A percentile compares a stretch with the other conserved stretches of the same genome.
These are phyloP conservation scores for Pygoscelis antarcticus DNA, from an alignment of 2,113 vertebrate species.

Conservation along the genomic window DNA sequence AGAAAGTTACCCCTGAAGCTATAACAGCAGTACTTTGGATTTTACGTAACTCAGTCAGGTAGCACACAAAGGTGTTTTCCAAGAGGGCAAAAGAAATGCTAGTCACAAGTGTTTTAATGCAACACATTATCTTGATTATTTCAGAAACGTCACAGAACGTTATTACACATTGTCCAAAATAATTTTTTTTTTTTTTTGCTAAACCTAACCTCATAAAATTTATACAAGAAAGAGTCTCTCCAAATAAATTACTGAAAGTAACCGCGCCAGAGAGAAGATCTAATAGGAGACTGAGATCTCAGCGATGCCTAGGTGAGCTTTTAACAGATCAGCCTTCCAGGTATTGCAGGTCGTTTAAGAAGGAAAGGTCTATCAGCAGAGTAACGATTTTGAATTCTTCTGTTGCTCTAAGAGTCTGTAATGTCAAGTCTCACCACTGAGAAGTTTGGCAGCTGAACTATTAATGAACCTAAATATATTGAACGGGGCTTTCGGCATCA, in stretches of 20 bases:
- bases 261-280: conserved; percentile 24
- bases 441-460: conserved; percentile 66
- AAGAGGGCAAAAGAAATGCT: not conserved
- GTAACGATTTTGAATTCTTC: conserved; percentile 59
- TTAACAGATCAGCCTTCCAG: conserved; percentile 62
- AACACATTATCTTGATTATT: not conserved
- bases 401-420: conserved; percentile 57
- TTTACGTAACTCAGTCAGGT: not conserved
- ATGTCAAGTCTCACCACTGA: conserved; percentile 55
- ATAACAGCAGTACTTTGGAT: not conserved
- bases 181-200: not conserved
- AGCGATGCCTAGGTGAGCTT: conserved; percentile 32
- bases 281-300: not conserved
- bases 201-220: not conserved
- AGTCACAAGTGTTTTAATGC: not conserved
- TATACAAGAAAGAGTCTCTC: not conserved
- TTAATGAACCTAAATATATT: conserved; percentile 52
- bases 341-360: conserved; percentile 34
- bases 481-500: conserved; percentile 43
- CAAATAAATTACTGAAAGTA: conserved; percentile 46
- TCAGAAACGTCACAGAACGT: not conserved
- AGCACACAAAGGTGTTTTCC: not conserved
- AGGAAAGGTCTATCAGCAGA: conserved; percentile 55
- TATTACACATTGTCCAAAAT: not conserved
- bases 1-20: not conserved